Evolutionary conservation across 1,140 invertebrate genomes (phyloP).

Genomic region (Lepidostoma basale): DNA sequence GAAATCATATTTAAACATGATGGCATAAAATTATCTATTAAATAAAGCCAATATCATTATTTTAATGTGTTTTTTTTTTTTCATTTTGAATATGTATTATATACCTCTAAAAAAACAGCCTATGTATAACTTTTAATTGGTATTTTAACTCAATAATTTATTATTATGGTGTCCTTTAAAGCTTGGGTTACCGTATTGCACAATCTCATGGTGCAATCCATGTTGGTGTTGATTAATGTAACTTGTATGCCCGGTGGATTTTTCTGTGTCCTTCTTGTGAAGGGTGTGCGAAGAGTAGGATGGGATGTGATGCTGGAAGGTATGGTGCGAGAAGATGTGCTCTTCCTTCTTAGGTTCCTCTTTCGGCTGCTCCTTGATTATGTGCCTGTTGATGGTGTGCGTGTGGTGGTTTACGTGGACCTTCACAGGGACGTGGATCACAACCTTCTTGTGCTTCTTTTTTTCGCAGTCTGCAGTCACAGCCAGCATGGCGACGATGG

Average conservation of each 20-base stretch:
- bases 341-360: not conserved
- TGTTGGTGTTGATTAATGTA: not conserved
- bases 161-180: not conserved
- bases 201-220: not conserved
- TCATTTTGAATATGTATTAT: too few relatives aligned
- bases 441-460: not conserved
- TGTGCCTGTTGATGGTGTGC: conserved; percentile 8
- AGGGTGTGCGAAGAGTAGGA: too few relatives aligned
- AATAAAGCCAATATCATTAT: too few relatives aligned
- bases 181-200: not conserved
- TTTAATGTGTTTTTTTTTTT: too few relatives aligned
- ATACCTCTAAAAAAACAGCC: too few relatives aligned
- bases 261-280: not conserved
- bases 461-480: not conserved
- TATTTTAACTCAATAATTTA: too few relatives aligned
- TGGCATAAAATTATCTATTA: too few relatives aligned
- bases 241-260: not conserved
- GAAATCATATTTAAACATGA: too few relatives aligned
- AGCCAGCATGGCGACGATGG: not conserved
- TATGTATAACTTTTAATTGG: too few relatives aligned
- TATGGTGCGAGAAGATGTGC: not conserved
- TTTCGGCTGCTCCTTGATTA: not conserved
- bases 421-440: not conserved
- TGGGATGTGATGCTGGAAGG: not conserved
- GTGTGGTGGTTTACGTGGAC: not conserved